phyloP scores from a whole-genome alignment of 2,113 vertebrate genomes.

The Rhodinocichla rosea region DNA sequence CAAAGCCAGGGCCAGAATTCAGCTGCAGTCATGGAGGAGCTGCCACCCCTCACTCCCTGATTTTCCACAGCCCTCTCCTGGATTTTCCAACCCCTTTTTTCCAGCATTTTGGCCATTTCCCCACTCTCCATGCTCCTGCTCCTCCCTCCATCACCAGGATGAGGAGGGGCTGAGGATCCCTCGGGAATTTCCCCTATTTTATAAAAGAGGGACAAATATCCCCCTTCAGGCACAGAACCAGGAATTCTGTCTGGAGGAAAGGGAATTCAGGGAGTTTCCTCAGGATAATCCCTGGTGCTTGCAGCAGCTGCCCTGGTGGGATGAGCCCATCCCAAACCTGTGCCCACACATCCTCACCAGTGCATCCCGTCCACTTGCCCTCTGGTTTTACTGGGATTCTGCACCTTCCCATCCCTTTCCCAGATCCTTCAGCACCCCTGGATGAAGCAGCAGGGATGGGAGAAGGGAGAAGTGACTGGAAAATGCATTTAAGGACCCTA shows the following conservation, averaged over 20 bases:
- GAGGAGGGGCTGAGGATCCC: not conserved
- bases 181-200: not conserved
- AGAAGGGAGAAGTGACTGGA: not conserved
- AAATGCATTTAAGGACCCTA: not conserved
- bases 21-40: rapidly evolving
- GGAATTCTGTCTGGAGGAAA: not conserved
- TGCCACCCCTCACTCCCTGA: rapidly evolving
- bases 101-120: not conserved
- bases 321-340: not conserved
- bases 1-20: not conserved
- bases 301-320: not conserved
- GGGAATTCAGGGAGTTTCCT: not conserved
- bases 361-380: not conserved
- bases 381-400: not conserved
- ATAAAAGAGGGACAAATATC: not conserved
- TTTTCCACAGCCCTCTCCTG: not conserved
- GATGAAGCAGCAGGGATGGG: not conserved
- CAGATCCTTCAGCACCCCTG: rapidly evolving
- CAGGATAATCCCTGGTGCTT: rapidly evolving
- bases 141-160: not conserved
- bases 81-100: not conserved
- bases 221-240: not conserved
- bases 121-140: rapidly evolving
- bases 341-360: not conserved
- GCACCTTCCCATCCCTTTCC: not conserved